These are phyloP conservation scores for Manduca sexta DNA, from an alignment of 1,140 invertebrate genomes.

Conservation along the genomic window DNA sequence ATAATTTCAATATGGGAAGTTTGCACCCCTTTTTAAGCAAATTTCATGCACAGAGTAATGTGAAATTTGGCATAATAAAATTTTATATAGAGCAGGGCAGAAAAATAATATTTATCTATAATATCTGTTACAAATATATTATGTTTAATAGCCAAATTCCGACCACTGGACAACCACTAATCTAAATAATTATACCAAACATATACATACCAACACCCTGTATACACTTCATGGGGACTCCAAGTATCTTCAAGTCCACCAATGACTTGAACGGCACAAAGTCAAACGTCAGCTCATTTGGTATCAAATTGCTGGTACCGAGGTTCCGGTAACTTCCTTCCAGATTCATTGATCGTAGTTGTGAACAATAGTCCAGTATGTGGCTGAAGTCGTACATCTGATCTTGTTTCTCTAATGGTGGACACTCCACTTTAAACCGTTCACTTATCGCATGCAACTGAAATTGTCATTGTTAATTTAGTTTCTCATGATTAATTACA, in stretches of 20 bases:
- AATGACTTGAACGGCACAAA: conserved; percentile 86
- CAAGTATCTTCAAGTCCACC: conserved; percentile 76
- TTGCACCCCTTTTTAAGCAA: too few relatives aligned
- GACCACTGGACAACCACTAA: too few relatives aligned
- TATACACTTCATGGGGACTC: conserved; percentile 78
- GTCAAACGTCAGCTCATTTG: conserved; percentile 86
- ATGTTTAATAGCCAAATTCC: too few relatives aligned
- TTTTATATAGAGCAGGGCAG: too few relatives aligned
- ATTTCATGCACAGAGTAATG: too few relatives aligned
- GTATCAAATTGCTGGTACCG: conserved; percentile 87
- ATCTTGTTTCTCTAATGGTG: conserved; percentile 80
- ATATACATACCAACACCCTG: conserved; percentile 73
- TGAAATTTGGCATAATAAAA: too few relatives aligned
- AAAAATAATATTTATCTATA: too few relatives aligned
- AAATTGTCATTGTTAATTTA: conserved; percentile 26
- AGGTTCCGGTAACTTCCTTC: conserved; percentile 77
- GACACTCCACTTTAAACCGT: conserved; percentile 88
- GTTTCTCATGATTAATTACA: background rate
- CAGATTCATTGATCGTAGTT: conserved; percentile 79
- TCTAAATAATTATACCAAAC: too few relatives aligned
- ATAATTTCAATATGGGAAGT: too few relatives aligned
- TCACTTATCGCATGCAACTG: conserved; percentile 92
- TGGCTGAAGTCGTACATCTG: conserved; percentile 88
- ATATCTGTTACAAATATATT: too few relatives aligned
- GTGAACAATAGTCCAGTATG: conserved; percentile 90